Evolutionary conservation across 1,140 invertebrate species (phyloP).

Genomic region (Dinoponera quadriceps): DNA sequence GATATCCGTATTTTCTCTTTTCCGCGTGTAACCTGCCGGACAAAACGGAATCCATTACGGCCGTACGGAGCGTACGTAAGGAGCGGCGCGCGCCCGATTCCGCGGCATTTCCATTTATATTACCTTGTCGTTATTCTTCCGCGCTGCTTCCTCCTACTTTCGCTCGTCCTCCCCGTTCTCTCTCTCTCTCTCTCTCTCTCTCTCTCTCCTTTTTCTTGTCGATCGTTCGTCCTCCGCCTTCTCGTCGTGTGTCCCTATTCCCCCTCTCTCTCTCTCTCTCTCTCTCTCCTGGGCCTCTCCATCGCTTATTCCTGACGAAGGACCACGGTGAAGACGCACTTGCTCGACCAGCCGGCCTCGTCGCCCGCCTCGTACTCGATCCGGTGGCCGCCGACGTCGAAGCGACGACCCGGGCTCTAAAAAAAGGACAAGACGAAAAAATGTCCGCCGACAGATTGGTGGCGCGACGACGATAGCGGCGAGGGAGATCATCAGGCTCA

Average conservation of each 20-base stretch:
- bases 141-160: slow-evolving; percentile 37
- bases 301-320: slow-evolving; percentile 77
- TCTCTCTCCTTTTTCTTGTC: neutral
- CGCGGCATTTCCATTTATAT: slow-evolving; percentile 83
- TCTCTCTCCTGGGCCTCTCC: slow-evolving; percentile 12
- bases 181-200: slow-evolving; percentile 64
- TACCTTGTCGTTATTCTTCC: slow-evolving; percentile 77
- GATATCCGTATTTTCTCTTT: slow-evolving; percentile 32
- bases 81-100: slow-evolving; percentile 49
- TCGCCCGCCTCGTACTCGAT: slow-evolving; percentile 83
- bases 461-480: neutral
- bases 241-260: neutral
- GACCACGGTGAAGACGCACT: slow-evolving; percentile 83
- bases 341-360: slow-evolving; percentile 84
- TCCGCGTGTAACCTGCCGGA: slow-evolving; percentile 65
- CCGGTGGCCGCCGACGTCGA: slow-evolving; percentile 81
- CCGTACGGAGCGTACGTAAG: slow-evolving; percentile 55
- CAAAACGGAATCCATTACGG: slow-evolving; percentile 77
- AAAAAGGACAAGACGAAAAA: neutral
- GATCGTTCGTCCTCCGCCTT: neutral
- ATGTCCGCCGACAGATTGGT: slow-evolving; percentile 16
- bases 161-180: slow-evolving; percentile 40
- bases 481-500: neutral
- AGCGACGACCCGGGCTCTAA: slow-evolving; percentile 81
- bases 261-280: neutral